These are phyloP conservation scores for Meta bourneti DNA, from an alignment of 2,888 invertebrate genomes.

Conservation along the genomic window DNA sequence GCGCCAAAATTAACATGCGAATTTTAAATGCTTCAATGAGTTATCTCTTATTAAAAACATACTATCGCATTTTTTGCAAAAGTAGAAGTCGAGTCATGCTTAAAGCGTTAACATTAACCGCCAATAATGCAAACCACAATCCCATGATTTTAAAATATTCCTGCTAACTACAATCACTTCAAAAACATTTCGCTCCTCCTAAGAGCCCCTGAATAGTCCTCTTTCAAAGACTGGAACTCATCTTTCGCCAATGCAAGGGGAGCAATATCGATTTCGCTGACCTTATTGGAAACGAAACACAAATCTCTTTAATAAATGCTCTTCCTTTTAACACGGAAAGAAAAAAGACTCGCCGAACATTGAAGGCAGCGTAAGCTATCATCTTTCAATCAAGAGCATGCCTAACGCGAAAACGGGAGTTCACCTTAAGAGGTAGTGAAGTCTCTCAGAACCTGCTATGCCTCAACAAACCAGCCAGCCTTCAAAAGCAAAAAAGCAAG, in stretches of 20 bases:
- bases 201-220: not conserved
- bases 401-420: not conserved
- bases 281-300: constrained; percentile 12
- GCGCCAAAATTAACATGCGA: no score
- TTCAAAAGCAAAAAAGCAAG: constrained; percentile 31
- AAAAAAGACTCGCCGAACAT: constrained; percentile 21
- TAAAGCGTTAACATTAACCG: no score
- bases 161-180: not conserved
- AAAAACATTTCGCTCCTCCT: not conserved
- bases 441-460: not conserved
- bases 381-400: constrained; percentile 60
- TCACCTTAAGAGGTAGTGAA: not conserved
- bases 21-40: no score
- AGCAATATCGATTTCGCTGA: not conserved
- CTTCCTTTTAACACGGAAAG: not conserved
- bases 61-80: no score
- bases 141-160: no score
- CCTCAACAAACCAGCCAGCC: constrained; percentile 5
- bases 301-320: constrained; percentile 18
- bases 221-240: not conserved
- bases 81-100: no score
- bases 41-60: no score
- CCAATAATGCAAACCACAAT: no score
- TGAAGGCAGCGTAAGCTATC: constrained; percentile 32
- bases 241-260: not conserved